These are phyloP conservation scores for Vannuccia rotundouncinata DNA, from an alignment of 2,888 invertebrate genomes.

Conservation along the genomic window DNA sequence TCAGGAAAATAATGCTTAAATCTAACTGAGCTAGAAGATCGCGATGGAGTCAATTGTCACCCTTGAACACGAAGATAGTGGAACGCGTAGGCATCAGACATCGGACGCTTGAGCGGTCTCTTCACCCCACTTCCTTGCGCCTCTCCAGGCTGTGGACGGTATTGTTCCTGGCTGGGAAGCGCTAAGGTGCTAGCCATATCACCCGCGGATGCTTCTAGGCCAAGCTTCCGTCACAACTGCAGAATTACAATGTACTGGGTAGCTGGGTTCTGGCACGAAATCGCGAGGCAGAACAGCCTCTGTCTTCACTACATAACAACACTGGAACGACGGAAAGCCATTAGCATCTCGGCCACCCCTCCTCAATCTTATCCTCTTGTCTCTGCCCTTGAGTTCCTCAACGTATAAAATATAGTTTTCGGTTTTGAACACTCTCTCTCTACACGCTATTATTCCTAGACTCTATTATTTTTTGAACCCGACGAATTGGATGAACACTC, in stretches of 20 bases:
- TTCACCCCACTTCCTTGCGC: neutral
- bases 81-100: neutral
- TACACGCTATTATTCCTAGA: neutral
- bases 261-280: neutral
- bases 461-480: neutral
- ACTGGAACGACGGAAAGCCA: neutral
- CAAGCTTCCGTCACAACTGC: neutral
- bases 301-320: neutral
- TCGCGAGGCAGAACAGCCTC: neutral
- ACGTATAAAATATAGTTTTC: neutral
- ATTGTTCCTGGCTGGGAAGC: neutral
- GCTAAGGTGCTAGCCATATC: neutral
- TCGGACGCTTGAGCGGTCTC: neutral
- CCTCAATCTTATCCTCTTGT: neutral
- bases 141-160: neutral
- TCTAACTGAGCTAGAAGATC: neutral
- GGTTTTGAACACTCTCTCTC: neutral
- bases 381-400: neutral
- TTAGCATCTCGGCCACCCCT: constrained; percentile 1
- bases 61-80: neutral
- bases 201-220: neutral
- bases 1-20: neutral
- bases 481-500: neutral
- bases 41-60: neutral
- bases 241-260: neutral